Evolutionary conservation across 2,797 vertebrate species (phyloP).

Genomic region (Epinephelus awoara): DNA sequence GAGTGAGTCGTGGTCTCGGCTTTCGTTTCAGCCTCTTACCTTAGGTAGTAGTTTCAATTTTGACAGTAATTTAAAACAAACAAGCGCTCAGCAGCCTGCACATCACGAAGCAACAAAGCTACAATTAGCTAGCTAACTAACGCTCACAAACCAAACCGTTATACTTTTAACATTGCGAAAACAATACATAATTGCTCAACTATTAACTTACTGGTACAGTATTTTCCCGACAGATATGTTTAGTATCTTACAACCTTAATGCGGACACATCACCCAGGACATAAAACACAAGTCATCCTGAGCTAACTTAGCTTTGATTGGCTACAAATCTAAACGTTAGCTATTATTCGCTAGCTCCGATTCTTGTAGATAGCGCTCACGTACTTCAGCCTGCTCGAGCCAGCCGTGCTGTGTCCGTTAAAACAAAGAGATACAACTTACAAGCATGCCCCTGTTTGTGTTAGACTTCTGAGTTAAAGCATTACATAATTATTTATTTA

Average conservation of each 20-base stretch:
- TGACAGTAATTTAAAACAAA: neutral
- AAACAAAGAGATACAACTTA: constrained; percentile 63
- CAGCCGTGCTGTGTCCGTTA: constrained; percentile 8
- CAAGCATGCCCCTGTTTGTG: constrained; percentile 40
- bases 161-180: neutral
- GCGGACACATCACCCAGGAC: neutral
- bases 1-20: neutral
- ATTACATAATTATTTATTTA: constrained; percentile 42
- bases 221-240: neutral
- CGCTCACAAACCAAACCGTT: neutral
- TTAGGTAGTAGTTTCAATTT: neutral
- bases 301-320: constrained; percentile 50
- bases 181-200: neutral
- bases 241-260: neutral
- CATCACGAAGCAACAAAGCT: constrained; percentile 3
- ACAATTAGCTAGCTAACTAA: constrained; percentile 36
- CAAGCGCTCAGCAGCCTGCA: neutral
- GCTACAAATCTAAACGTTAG: constrained; percentile 46
- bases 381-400: constrained; percentile 22
- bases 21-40: neutral
- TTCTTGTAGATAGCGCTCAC: constrained; percentile 9
- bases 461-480: neutral
- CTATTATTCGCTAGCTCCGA: constrained; percentile 49
- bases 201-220: too few species aligned
- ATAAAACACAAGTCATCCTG: constrained; percentile 24